phyloP scores from a whole-genome alignment of 37 sponge, comb jelly and placozoan genomes.

The Geodia barretti region DNA sequence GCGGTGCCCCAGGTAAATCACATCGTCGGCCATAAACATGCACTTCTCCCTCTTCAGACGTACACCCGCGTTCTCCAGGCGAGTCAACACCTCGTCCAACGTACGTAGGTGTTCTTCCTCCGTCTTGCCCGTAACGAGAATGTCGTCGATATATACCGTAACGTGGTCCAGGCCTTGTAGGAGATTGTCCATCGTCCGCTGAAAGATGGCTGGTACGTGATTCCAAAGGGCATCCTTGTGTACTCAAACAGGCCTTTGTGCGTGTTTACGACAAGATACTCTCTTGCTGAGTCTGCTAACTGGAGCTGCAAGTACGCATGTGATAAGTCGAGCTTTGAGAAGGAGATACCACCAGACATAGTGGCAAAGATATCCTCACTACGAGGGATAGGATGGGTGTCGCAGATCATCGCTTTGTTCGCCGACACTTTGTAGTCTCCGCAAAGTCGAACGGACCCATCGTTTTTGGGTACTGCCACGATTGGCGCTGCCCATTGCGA shows the following conservation, averaged over 20 bases:
- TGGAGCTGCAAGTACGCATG: conserved; percentile 43
- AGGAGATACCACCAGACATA: conserved; percentile 35
- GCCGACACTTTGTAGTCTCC: conserved; percentile 53
- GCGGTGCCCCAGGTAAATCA: no score
- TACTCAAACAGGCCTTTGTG: conserved; percentile 29
- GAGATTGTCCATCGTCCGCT: conserved; percentile 20
- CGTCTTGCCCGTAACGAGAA: no score
- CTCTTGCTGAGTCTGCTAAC: background rate
- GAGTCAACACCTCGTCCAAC: no score
- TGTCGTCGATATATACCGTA: conserved; percentile 39
- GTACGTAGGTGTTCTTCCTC: conserved; percentile 45
- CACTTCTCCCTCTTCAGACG: no score
- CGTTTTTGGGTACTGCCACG: conserved; percentile 40
- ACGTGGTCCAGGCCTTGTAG: conserved; percentile 20
- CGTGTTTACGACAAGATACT: conserved; percentile 30
- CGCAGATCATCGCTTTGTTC: conserved; percentile 15
- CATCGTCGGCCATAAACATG: no score
- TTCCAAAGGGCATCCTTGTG: no score
- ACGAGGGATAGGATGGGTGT: conserved; percentile 43
- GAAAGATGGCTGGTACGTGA: conserved; percentile 48
- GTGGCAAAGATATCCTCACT: conserved; percentile 37
- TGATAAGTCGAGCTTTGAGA: conserved; percentile 48
- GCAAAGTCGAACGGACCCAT: conserved; percentile 57
- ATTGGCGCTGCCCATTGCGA: conserved; percentile 64
- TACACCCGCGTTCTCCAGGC: no score